Evolutionary conservation across 2,888 invertebrate genomes (phyloP).

Genomic region (Drosophila silvestris): DNA sequence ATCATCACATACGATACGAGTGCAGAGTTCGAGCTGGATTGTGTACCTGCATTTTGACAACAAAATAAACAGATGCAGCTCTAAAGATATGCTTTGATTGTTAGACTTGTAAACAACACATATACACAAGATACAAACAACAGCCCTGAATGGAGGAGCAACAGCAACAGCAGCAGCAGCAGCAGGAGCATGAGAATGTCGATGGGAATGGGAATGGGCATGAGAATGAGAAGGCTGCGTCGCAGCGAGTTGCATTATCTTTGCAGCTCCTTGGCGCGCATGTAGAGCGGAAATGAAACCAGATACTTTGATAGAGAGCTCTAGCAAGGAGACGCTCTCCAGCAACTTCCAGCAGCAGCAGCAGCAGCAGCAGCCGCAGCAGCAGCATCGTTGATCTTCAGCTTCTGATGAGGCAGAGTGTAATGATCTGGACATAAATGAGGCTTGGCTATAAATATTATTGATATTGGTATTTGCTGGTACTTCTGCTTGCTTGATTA

Average conservation of each 20-base stretch:
- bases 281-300: conserved; percentile 84
- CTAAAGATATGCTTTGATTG: conserved; percentile 76
- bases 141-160: conserved; percentile 28
- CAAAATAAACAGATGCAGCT: conserved; percentile 76
- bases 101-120: conserved; percentile 77
- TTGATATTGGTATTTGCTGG: conserved; percentile 49
- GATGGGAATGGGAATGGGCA: conserved; percentile 25
- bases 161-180: conserved; percentile 4
- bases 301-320: conserved; percentile 78
- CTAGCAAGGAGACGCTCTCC: conserved; percentile 25
- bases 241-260: conserved; percentile 64
- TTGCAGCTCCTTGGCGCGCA: conserved; percentile 71
- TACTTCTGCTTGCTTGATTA: conserved; percentile 49
- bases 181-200: conserved; percentile 28
- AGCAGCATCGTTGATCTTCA: conserved; percentile 46
- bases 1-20: conserved; percentile 27
- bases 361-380: conserved; percentile 13
- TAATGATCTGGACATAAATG: conserved; percentile 62
- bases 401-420: conserved; percentile 49
- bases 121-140: conserved; percentile 61
- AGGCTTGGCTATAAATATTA: conserved; percentile 44
- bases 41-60: conserved; percentile 78
- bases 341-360: conserved; percentile 8
- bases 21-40: conserved; percentile 30
- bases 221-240: conserved; percentile 13